A percentile compares a stretch with the other conserved stretches of the same genome.
phyloP scores from a whole-genome alignment of 2,888 invertebrate genomes.

The Gymnocheta viridis region DNA sequence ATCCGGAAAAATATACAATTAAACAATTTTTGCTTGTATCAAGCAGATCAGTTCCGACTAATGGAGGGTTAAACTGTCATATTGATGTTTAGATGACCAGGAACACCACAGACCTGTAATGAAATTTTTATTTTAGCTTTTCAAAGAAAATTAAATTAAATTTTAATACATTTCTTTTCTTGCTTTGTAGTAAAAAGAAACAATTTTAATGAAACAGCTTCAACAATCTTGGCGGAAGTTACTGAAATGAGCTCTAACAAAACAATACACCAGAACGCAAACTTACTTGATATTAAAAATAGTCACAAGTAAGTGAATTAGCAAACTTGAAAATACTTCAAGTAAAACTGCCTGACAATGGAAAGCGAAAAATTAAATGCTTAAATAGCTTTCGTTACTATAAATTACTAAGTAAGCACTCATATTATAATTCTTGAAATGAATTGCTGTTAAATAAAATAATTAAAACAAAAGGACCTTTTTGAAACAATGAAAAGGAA shows the following conservation, averaged over 20 bases:
- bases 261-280: background rate
- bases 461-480: slow-evolving; percentile 56
- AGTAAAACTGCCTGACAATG: slow-evolving; percentile 22
- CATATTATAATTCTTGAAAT: slow-evolving; percentile 35
- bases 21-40: too few species aligned
- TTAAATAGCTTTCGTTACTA: slow-evolving; percentile 3
- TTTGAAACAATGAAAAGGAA: slow-evolving; percentile 45
- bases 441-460: slow-evolving; percentile 58
- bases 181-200: too few species aligned
- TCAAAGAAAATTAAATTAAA: too few species aligned
- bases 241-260: background rate
- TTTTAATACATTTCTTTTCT: too few species aligned
- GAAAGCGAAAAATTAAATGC: slow-evolving; percentile 4
- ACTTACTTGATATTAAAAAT: background rate
- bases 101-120: too few species aligned
- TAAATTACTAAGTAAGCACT: background rate
- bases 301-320: background rate
- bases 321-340: background rate
- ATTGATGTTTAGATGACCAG: too few species aligned
- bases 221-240: background rate
- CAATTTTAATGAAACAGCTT: too few species aligned
- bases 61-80: too few species aligned
- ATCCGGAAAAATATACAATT: too few species aligned
- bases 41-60: too few species aligned
- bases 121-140: too few species aligned